Evolutionary conservation across 2,888 invertebrate species (phyloP).

Genomic region (Sphecodes monilicornis): DNA sequence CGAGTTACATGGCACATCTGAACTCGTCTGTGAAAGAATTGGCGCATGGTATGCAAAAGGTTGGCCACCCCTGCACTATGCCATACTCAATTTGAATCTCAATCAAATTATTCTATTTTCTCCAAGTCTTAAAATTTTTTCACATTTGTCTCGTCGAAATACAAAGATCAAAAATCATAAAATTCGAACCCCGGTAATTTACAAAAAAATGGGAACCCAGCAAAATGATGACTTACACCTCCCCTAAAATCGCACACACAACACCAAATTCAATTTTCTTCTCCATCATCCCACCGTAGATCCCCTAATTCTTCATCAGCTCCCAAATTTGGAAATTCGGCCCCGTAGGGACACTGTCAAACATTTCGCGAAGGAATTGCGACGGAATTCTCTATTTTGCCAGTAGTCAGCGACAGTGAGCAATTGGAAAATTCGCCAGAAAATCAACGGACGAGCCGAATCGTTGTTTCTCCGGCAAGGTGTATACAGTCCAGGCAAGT

Average conservation of each 20-base stretch:
- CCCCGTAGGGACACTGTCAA: not conserved
- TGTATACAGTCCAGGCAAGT: not conserved
- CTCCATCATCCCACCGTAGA: not conserved
- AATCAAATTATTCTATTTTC: too few relatives aligned
- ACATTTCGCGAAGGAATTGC: not conserved
- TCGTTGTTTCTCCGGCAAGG: not conserved
- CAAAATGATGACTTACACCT: too few relatives aligned
- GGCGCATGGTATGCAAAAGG: too few relatives aligned
- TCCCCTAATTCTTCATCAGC: not conserved
- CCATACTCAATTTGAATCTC: too few relatives aligned
- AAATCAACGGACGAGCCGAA: slow-evolving; percentile 10
- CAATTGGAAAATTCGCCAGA: slow-evolving; percentile 21
- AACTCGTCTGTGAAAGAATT: too few relatives aligned
- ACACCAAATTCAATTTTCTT: not conserved
- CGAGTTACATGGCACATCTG: too few relatives aligned
- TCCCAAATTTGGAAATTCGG: not conserved
- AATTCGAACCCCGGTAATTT: too few relatives aligned
- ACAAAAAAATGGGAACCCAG: too few relatives aligned
- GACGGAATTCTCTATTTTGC: not conserved
- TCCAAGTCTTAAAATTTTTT: too few relatives aligned
- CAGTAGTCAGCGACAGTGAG: not conserved
- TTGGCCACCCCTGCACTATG: too few relatives aligned
- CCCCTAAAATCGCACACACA: not conserved
- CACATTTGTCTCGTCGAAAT: too few relatives aligned
- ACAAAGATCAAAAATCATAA: too few relatives aligned